Evolutionary conservation across 2,113 vertebrate species (phyloP).

Genomic region (Aramus guarauna): DNA sequence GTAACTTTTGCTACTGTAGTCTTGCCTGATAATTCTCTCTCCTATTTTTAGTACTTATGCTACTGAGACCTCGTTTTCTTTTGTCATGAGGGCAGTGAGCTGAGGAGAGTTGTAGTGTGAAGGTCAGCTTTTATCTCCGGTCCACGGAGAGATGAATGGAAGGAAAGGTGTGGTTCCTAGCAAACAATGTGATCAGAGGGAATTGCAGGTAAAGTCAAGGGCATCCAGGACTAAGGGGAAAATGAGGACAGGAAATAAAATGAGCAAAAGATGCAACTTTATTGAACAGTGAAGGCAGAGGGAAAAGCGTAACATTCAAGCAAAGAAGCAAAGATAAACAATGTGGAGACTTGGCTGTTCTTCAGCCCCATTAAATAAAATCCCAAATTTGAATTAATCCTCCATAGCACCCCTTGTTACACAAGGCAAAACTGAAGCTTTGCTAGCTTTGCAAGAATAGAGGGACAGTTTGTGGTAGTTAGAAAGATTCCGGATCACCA

Average conservation of each 20-base stretch:
- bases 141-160: neutral
- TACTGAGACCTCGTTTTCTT: neutral
- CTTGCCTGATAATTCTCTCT: neutral
- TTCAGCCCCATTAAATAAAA: neutral
- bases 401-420: neutral
- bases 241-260: neutral
- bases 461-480: neutral
- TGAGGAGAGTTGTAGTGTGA: conserved; percentile 14
- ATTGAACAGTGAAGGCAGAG: neutral
- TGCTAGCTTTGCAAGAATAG: neutral
- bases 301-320: neutral
- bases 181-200: neutral
- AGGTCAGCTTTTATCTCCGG: conserved; percentile 36
- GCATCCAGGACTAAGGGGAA: neutral
- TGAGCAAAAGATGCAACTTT: neutral
- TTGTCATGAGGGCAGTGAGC: conserved; percentile 26
- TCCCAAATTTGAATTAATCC: neutral
- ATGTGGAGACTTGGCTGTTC: neutral
- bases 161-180: neutral
- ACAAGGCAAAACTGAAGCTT: neutral
- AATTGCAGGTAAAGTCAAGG: conserved; percentile 18
- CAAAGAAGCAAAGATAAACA: neutral
- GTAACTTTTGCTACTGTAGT: neutral
- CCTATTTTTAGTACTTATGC: conserved; percentile 16
- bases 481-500: neutral